phyloP scores from a whole-genome alignment of 2,797 vertebrate genomes.

The Phoeniculus purpureus region DNA sequence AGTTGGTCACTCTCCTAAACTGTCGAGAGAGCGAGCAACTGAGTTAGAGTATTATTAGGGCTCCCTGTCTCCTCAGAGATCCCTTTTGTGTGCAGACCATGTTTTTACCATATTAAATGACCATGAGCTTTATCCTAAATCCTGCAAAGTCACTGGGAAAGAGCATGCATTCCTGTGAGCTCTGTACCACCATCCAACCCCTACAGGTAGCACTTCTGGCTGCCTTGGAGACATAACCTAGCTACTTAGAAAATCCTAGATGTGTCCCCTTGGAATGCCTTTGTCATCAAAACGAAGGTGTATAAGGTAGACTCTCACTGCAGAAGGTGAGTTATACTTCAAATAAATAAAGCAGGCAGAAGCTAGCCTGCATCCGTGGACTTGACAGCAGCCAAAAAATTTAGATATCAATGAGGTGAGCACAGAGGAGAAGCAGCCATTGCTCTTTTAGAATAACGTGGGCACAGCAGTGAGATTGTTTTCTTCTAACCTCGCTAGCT shows the following conservation, averaged over 20 bases:
- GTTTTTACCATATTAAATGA: not conserved
- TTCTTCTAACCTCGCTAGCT: not conserved
- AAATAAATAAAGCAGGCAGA: not conserved
- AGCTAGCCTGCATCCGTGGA: not conserved
- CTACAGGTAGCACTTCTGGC: not conserved
- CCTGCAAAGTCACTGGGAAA: not conserved
- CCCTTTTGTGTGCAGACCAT: not conserved
- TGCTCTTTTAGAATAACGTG: not conserved
- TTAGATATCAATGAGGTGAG: not conserved
- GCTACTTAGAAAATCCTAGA: not conserved
- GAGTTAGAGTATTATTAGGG: not conserved
- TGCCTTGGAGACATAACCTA: not conserved
- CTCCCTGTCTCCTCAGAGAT: rapidly evolving
- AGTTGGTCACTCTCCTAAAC: rapidly evolving
- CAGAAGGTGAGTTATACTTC: not conserved
- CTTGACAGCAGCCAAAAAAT: not conserved
- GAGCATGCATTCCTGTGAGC: not conserved
- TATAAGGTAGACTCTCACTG: not conserved
- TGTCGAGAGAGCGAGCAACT: not conserved
- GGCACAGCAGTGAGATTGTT: not conserved
- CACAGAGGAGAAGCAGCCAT: not conserved
- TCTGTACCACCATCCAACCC: not conserved
- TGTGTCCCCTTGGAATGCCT: not conserved
- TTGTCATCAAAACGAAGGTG: not conserved
- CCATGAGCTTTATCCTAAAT: not conserved